Evolutionary conservation across 1,140 invertebrate species (phyloP).

Genomic region (Xylocopa sonorina): DNA sequence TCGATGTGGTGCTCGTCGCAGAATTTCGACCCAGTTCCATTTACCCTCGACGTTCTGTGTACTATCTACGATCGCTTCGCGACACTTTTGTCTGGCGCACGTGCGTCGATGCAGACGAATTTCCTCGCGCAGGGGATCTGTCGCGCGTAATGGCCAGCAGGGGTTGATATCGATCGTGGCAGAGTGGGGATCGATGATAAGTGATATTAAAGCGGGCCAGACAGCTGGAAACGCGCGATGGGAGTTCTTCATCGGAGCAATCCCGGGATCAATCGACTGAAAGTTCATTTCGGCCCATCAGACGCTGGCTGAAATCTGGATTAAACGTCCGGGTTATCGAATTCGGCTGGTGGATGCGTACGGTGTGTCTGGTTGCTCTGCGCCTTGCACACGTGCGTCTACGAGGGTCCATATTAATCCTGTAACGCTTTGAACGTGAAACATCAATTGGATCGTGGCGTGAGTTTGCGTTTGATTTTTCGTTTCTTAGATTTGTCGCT

Average conservation of each 20-base stretch:
- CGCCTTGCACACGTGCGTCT: background rate
- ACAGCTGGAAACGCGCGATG: slow-evolving; percentile 31
- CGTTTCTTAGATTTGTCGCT: no score
- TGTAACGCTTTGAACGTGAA: slow-evolving; percentile 19
- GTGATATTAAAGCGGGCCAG: slow-evolving; percentile 39
- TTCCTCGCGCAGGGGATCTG: no score
- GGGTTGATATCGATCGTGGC: background rate
- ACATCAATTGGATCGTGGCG: background rate
- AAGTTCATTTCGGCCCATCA: slow-evolving; percentile 50
- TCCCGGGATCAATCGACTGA: slow-evolving; percentile 44
- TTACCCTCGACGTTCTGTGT: no score
- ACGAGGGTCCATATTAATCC: slow-evolving; percentile 32
- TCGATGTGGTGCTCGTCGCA: no score
- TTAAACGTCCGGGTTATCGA: slow-evolving; percentile 50
- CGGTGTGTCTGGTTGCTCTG: background rate
- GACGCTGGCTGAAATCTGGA: slow-evolving; percentile 50
- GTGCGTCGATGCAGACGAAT: background rate
- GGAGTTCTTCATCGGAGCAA: slow-evolving; percentile 37
- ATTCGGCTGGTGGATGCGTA: slow-evolving; percentile 30
- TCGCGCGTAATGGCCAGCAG: background rate
- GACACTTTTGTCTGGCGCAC: background rate
- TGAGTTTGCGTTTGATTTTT: no score
- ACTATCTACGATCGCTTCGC: background rate
- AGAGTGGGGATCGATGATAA: slow-evolving; percentile 14
- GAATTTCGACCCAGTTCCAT: slow-evolving; percentile 12